phyloP scores from a whole-genome alignment of 1,140 invertebrate species.

The Drosophila dunni region DNA sequence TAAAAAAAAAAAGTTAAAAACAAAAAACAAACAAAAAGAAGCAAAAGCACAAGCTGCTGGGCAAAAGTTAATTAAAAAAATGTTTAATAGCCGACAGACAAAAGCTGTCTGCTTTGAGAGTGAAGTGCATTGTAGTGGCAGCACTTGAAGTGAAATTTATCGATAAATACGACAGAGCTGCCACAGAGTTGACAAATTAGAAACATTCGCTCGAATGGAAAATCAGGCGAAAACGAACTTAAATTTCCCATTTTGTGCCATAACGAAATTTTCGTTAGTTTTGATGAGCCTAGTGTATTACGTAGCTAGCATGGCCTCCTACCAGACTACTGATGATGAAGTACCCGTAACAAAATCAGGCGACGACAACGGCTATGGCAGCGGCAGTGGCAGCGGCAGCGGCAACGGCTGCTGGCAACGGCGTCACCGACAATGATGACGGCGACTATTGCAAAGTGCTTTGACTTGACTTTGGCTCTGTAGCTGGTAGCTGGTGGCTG shows the following conservation, averaged over 20 bases:
- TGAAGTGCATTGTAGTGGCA: background rate
- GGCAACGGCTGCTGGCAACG: slow-evolving; percentile 15
- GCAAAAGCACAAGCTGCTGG: background rate
- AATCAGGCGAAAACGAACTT: background rate
- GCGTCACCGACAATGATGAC: background rate
- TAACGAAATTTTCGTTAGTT: slow-evolving; percentile 12
- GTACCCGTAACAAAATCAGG: slow-evolving; percentile 42
- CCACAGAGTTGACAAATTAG: background rate
- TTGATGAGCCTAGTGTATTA: slow-evolving; percentile 14
- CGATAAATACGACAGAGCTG: background rate
- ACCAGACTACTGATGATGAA: slow-evolving; percentile 2
- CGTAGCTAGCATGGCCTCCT: slow-evolving; percentile 13
- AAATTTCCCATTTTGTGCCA: background rate
- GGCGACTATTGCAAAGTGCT: slow-evolving; percentile 69
- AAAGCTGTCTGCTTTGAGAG: background rate
- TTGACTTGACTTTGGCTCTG: slow-evolving; percentile 73
- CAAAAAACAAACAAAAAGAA: background rate
- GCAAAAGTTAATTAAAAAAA: background rate
- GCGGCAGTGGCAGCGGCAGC: background rate
- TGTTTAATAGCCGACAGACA: background rate
- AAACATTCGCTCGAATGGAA: background rate
- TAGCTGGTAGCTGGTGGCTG: slow-evolving; percentile 25
- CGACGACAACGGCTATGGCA: slow-evolving; percentile 11
- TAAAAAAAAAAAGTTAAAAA: background rate
- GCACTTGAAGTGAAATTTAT: background rate